These are phyloP conservation scores for Troglohyphantes excavatus DNA, from an alignment of 2,888 invertebrate species.

Conservation along the genomic window DNA sequence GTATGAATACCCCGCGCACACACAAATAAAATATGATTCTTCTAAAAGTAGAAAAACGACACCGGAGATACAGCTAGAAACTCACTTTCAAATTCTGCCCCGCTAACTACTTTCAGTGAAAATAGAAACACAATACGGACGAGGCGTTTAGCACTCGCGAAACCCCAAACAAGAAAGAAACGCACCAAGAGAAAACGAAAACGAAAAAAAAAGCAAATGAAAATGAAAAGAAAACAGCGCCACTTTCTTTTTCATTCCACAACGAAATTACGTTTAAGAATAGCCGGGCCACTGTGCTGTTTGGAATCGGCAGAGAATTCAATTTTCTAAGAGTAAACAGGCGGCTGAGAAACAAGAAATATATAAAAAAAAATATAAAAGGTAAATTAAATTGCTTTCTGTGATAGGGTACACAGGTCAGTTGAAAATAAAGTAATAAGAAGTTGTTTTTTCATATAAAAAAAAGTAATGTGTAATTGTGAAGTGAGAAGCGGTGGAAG, in stretches of 20 bases:
- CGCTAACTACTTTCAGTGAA: background rate
- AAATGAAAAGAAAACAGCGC: slow-evolving; percentile 33
- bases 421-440: slow-evolving; percentile 4
- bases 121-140: slow-evolving; percentile 12
- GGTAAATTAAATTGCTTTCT: slow-evolving; percentile 73
- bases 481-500: background rate
- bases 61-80: background rate
- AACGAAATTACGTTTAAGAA: slow-evolving; percentile 70
- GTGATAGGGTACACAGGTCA: slow-evolving; percentile 69
- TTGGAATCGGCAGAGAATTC: slow-evolving; percentile 55
- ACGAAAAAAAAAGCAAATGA: slow-evolving; percentile 2
- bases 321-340: slow-evolving; percentile 73
- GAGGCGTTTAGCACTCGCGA: slow-evolving; percentile 17
- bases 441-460: background rate
- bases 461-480: background rate
- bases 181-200: background rate
- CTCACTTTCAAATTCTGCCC: background rate
- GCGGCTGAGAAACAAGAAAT: slow-evolving; percentile 23
- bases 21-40: no score
- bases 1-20: no score
- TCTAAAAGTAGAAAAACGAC: no score
- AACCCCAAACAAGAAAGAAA: background rate
- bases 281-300: slow-evolving; percentile 10
- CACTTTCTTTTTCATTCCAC: slow-evolving; percentile 34
- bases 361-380: background rate